Evolutionary conservation across 2,888 invertebrate species (phyloP), one percentile per base, ranked within the genome.

Genomic region (Phoenoteleia sp.): DNA sequence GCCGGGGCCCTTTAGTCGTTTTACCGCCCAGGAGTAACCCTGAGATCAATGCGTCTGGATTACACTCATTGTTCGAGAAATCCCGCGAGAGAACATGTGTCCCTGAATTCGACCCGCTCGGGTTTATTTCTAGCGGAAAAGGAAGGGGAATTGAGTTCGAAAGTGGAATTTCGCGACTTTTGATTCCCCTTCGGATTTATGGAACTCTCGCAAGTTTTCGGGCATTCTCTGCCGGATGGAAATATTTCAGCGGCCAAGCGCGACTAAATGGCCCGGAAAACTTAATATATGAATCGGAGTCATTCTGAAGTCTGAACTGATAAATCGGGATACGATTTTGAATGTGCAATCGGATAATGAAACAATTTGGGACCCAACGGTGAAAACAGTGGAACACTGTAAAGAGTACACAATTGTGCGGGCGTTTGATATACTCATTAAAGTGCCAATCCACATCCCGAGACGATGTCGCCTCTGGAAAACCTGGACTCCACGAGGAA

Each of bases 1-100:
- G 79, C 89, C 89, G 91, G 89, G 89, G 88, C 90, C 91, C 91
- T 92, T 92, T 92, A 88, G 89, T 90, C 84, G 82, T 88, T 87
- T 86, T 88, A 86, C 87, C 89, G 87, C 76, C 87, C 87, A 74
- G 77, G 77, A 86, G 83, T 82, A 75, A 81, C 64, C 86, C 84
- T 84, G 85, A 84, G 79, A 84, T 80, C 84, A 79, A 75, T 80
- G 83, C 79, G 84, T 69, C 84, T 72, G 80, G 69, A 84, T 84
- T 84, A 81, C 80, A 80, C 80, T 81, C 75, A 84, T 84, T 84
- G 80, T 84, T 76, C 75, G 71, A 80, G 80, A 75, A 84, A 79
- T 80, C 84, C 74, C 77, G 77, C 77, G 77, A 67, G 77, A 77
- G 74, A 77, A 77, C 83, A 83, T 62, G 67, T 83, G 82, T 77